Conservation (phyloP, 2,888 invertebrate genomes). For the Acanthosepion lycidas region DNA sequence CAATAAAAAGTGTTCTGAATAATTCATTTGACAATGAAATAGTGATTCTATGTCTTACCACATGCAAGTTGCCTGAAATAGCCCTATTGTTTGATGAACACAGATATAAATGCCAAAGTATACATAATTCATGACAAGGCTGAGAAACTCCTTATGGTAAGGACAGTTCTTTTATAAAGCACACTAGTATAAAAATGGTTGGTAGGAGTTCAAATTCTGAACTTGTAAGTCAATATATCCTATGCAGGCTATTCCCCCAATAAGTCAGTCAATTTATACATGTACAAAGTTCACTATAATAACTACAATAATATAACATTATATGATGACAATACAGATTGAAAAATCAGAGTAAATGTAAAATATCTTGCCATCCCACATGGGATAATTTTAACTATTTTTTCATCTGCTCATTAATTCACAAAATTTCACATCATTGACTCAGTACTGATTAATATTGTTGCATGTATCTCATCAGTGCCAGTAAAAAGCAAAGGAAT, state of each 20-base stretch:
- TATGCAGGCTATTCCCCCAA: neutral
- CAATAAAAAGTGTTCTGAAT: neutral
- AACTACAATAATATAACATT: neutral
- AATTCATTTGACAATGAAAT: slow-evolving; percentile 21
- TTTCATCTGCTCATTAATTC: too few relatives aligned
- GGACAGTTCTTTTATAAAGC: neutral
- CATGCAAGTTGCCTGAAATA: neutral
- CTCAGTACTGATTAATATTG: too few relatives aligned
- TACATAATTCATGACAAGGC: neutral
- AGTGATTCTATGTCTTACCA: neutral
- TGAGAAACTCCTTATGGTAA: neutral
- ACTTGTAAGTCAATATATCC: neutral
- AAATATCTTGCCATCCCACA: too few relatives aligned
- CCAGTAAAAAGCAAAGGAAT: too few relatives aligned
- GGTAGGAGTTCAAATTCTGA: neutral
- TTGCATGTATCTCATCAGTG: too few relatives aligned
- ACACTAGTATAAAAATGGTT: neutral
- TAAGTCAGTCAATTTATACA: neutral
- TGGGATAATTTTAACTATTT: too few relatives aligned
- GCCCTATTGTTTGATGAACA: neutral
- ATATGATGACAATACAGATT: too few relatives aligned
- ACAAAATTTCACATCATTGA: too few relatives aligned
- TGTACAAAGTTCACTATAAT: neutral
- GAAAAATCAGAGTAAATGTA: too few relatives aligned
- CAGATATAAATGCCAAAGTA: neutral